phyloP scores from a whole-genome alignment of 2,113 vertebrate species.

The Eolophus roseicapilla region DNA sequence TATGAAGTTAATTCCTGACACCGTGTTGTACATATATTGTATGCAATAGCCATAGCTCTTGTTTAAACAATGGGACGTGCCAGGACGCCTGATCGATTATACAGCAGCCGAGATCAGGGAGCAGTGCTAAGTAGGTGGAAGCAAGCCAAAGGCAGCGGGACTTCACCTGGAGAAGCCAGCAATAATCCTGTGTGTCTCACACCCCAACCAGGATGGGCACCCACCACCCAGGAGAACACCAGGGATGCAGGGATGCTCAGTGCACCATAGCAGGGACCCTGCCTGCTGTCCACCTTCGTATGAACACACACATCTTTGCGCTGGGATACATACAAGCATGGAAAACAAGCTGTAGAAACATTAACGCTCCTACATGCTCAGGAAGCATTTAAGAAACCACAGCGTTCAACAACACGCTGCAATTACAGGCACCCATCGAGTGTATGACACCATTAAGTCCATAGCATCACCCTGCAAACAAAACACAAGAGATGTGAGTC shows the following conservation, averaged over 20 bases:
- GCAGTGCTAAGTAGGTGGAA: background rate
- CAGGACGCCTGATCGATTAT: background rate
- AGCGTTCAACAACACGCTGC: rapidly evolving
- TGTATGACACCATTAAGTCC: rapidly evolving
- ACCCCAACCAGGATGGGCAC: rapidly evolving
- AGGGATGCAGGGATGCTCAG: background rate
- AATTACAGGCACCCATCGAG: rapidly evolving
- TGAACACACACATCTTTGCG: rapidly evolving
- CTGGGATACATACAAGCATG: rapidly evolving
- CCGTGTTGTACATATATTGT: background rate
- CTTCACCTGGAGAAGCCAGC: background rate
- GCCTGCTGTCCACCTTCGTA: background rate
- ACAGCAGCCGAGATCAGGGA: background rate
- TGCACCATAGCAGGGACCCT: rapidly evolving
- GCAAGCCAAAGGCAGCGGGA: background rate
- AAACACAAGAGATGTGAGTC: rapidly evolving
- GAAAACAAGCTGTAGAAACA: background rate
- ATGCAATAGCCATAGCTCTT: background rate
- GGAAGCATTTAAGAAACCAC: background rate
- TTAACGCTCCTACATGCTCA: rapidly evolving
- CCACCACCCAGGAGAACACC: rapidly evolving
- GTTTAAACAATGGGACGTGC: background rate
- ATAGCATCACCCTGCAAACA: rapidly evolving
- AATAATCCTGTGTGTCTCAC: rapidly evolving
- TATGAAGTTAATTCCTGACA: constrained; percentile 14